Conservation (phyloP, 2,888 invertebrate genomes). For the Hydrotaea cyrtoneurina region DNA sequence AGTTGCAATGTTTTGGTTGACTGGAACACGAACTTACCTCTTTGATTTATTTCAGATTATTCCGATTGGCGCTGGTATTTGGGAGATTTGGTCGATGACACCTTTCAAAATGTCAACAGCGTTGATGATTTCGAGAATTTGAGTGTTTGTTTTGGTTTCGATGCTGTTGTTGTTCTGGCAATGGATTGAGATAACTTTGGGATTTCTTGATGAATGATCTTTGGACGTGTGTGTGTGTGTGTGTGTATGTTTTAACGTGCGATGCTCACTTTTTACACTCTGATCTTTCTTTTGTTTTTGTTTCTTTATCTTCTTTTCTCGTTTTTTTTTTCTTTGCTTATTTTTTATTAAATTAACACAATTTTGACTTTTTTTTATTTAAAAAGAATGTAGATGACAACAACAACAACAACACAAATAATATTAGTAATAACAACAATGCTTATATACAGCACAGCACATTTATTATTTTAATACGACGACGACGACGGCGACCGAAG, state of each 20-base stretch:
- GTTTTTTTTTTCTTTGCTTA: neutral
- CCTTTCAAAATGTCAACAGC: neutral
- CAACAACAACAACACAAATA: conserved; percentile 13
- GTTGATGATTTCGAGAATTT: neutral
- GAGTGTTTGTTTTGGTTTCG: neutral
- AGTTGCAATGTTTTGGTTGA: too few relatives aligned
- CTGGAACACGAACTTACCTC: neutral
- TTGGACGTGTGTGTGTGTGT: neutral
- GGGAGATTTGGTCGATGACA: neutral
- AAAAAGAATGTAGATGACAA: conserved; percentile 28
- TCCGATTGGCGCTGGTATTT: neutral
- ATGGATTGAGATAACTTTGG: neutral
- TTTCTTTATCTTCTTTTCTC: conserved; percentile 11
- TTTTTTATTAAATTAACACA: conserved; percentile 43
- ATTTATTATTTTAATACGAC: conserved; percentile 35
- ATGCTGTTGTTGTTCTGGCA: neutral
- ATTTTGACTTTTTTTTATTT: conserved; percentile 37
- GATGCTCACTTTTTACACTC: neutral
- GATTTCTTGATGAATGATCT: neutral
- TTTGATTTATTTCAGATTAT: neutral
- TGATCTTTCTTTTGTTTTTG: conserved; percentile 20
- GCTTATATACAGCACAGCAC: neutral
- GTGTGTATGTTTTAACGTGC: too few relatives aligned
- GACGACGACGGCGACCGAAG: neutral
- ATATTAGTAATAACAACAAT: conserved; percentile 33